Base-by-base conservation (phyloP, 2,888 invertebrate species). In the Agrotis clavis region DNA sequence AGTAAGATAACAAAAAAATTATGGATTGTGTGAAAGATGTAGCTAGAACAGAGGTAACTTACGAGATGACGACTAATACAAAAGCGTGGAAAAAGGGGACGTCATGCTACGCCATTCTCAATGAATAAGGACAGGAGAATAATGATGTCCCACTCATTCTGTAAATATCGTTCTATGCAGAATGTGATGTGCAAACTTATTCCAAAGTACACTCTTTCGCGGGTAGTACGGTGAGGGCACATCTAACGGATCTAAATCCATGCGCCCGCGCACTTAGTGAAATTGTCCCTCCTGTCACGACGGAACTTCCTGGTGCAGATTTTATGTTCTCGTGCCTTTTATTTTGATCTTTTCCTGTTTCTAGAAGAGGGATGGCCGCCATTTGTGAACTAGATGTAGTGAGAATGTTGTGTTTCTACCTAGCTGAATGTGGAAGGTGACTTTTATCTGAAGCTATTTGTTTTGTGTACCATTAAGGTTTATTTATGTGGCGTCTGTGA, bases 221-320 rank as follows among this genome's bases (percentile, higher is more conserved):
- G 41, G 2, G 41, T 41, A 41, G 41, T 41, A 35, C 13, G 35
- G 13, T 7, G 35, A n/a, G 6, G 13, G n/a, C 35, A 19, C 35
- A 57, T 57, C 57, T n/a, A 57, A 1, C 13, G 35, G 35, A 35
- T 14, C 6, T 57, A n/a, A 35, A n/a, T n/a, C 57, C n/a, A 1
- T 85, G 89, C 87, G 87, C 86, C 59, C 53, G 84, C 86, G 84
- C 84, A 79, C 83, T 81, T 79, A 81, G 80, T 84, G 83, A 79
- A 87, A 89, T 88, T 87, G 90, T 89, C 88, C 88, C 82, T 89
- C 67, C 81, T 84, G 91, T 90, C 88, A 87, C 83, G 87, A 82
- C 73, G 77, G 71, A 78, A 86, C 86, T 90, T 92, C 91, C 91
- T 89, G 87, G 83, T 87, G 76, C 74, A 81, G 87, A 90, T 89